Evolutionary conservation across 2,797 vertebrate genomes (phyloP).

Genomic region (Tokudaia tokunoshimensis): DNA sequence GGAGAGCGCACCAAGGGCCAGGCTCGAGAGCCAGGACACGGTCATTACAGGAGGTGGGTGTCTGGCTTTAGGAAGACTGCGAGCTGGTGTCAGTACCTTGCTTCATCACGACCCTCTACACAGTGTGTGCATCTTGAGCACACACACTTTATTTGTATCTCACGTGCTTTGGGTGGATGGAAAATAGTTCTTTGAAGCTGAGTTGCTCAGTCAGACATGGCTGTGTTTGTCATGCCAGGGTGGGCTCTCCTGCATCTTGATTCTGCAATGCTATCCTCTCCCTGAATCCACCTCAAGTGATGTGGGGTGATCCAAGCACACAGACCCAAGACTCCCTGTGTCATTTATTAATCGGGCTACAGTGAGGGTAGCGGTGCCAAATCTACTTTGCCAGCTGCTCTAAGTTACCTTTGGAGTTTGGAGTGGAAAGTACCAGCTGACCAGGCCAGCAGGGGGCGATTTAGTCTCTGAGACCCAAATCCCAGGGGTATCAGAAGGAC

Average conservation of each 20-base stretch:
- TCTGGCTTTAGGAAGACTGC: background rate
- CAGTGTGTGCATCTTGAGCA: background rate
- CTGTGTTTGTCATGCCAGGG: background rate
- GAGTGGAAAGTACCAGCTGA: background rate
- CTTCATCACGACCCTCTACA: background rate
- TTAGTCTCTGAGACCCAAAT: background rate
- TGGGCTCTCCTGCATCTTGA: background rate
- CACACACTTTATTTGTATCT: background rate
- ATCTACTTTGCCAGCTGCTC: background rate
- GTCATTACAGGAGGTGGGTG: background rate
- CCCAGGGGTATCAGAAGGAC: background rate
- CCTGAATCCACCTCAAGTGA: background rate
- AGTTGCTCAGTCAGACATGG: background rate
- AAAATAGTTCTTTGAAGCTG: background rate
- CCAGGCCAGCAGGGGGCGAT: background rate
- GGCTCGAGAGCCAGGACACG: background rate
- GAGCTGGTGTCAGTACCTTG: background rate
- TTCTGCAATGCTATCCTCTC: background rate
- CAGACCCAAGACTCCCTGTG: background rate
- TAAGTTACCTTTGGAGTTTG: background rate
- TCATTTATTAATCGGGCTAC: background rate
- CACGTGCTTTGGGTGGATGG: background rate
- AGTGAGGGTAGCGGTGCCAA: no score
- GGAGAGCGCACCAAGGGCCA: background rate
- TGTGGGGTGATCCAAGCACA: background rate